phyloP scores from a whole-genome alignment of 2,888 invertebrate species.

The Hydroisotoma schaefferi region DNA sequence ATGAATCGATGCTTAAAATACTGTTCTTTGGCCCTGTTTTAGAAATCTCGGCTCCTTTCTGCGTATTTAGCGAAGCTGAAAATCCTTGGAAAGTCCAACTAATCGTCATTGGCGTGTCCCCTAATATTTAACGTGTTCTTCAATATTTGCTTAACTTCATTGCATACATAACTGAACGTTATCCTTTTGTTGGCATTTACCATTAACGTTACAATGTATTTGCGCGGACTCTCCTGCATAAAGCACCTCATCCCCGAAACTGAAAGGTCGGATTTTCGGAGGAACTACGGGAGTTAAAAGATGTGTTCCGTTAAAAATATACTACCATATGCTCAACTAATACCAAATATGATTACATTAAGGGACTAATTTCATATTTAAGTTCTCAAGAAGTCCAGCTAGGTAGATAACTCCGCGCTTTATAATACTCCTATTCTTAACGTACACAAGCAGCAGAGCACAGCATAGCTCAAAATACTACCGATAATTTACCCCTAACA shows the following conservation, averaged over 20 bases:
- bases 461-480: neutral
- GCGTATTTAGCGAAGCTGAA: slow-evolving; percentile 50
- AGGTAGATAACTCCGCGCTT: neutral
- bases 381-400: neutral
- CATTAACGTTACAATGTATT: slow-evolving; percentile 27
- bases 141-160: neutral
- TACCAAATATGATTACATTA: neutral
- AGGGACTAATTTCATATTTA: neutral
- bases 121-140: slow-evolving; percentile 42
- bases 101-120: slow-evolving; percentile 51
- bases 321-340: neutral
- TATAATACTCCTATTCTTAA: neutral
- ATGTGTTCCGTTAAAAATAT: slow-evolving; percentile 11
- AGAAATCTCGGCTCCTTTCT: slow-evolving; percentile 47
- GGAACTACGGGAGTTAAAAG: slow-evolving; percentile 48
- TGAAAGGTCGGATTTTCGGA: slow-evolving; percentile 48
- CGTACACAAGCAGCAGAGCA: neutral
- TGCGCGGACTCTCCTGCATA: slow-evolving; percentile 46
- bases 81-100: slow-evolving; percentile 50
- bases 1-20: slow-evolving; percentile 52
- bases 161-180: neutral
- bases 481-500: neutral
- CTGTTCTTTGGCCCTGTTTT: slow-evolving; percentile 60
- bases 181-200: slow-evolving; percentile 7
- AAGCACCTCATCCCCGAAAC: slow-evolving; percentile 44